Percentiles rank a stretch among this genome's conserved stretches.
phyloP scores from a whole-genome alignment of 2,888 invertebrate species.

The Drosophila kambysellisi region DNA sequence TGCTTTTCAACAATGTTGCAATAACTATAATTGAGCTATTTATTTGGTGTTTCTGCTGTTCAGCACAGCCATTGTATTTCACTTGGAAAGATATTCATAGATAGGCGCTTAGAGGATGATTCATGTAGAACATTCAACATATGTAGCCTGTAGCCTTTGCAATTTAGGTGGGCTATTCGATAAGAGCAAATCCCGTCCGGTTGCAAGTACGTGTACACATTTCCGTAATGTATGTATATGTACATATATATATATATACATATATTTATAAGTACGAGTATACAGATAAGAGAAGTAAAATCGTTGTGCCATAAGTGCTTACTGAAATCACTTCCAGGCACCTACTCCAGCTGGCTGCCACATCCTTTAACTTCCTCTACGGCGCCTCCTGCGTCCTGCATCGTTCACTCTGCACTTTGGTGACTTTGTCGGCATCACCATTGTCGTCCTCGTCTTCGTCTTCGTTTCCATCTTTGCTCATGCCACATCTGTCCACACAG shows the following conservation, averaged over 20 bases:
- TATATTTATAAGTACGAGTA: constrained; percentile 17
- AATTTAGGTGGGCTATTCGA: constrained; percentile 34
- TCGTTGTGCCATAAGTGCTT: constrained; percentile 70
- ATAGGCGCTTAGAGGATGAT: background rate
- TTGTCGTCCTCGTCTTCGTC: constrained; percentile 14
- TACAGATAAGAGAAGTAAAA: constrained; percentile 54
- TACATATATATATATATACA: constrained; percentile 18
- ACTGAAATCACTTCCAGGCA: constrained; percentile 71
- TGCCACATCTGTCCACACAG: constrained; percentile 9
- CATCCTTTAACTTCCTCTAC: constrained; percentile 49
- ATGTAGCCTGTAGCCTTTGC: background rate
- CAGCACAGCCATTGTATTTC: background rate
- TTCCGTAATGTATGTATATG: constrained; percentile 16
- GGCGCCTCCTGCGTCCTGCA: constrained; percentile 4
- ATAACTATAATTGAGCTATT: constrained; percentile 8
- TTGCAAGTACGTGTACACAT: constrained; percentile 52
- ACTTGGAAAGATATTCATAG: background rate
- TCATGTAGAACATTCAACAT: constrained; percentile 7
- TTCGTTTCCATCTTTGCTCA: constrained; percentile 24
- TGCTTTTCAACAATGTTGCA: constrained; percentile 1
- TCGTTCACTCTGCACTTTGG: constrained; percentile 51
- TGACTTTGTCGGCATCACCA: constrained; percentile 56
- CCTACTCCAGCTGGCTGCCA: constrained; percentile 38
- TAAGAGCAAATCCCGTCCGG: constrained; percentile 50
- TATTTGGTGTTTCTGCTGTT: background rate